Base-by-base conservation (phyloP, 2,888 invertebrate species). In the Scaeva pyrastri region DNA sequence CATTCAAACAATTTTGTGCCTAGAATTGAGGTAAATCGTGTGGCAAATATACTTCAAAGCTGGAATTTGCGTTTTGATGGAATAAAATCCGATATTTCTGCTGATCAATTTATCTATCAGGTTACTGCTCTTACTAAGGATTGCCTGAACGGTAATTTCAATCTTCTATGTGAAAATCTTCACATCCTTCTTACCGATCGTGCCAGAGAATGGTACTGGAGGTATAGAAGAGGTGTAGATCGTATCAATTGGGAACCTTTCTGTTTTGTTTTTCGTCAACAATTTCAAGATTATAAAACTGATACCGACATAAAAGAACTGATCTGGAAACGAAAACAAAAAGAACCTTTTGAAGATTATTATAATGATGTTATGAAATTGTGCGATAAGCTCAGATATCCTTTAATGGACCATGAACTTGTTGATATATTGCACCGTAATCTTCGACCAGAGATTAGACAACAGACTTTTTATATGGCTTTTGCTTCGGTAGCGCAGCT, bases 131-230 rank as follows among this genome's bases (percentile, higher is more conserved):
- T 60, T n/a, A 60, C 60, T 6, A 60, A 60, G 23, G 60, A 60
- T 43, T 60, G 60, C 23, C 4, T 60, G 7, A 19, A 21, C 8
- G 60, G 60, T 41, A 60, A 60, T 60, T 60, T 45, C 12, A 64
- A 45, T 64, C 64, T 45, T 64, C 26, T 64, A 0, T 64, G 64
- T 31, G 64, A 64, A n/a, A 64, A 64, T 26, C 64, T 64, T 16
- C 45, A 45, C 45, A 45, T 45, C 2, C 23, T 64, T 11, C 45
- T 45, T 16, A 64, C 45, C 5, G 64, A 45, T 45, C 62, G 62
- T 43, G 62, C 62, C 43, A 64, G 62, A 64, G 62, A 64, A 45
- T 64, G 62, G 62, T 64, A 64, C 45, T 64, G 43, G 62, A 64
- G 62, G 11, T 64, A 64, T 10, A 43, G 62, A 26, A 64, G 62